phyloP scores from a whole-genome alignment of 1,140 invertebrate species.

The Drosophila pandora region DNA sequence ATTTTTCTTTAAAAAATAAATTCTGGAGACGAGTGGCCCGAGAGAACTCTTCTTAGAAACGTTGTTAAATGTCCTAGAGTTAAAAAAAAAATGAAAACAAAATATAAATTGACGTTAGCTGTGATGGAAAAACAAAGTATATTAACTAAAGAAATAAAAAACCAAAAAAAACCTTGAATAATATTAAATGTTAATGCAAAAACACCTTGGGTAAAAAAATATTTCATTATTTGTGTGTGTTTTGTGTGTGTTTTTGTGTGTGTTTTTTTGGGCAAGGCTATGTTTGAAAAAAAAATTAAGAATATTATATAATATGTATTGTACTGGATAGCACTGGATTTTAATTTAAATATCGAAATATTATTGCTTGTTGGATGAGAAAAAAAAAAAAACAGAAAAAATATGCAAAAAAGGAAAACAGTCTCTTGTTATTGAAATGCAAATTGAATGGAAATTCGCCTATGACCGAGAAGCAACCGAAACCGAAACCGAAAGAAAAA shows the following conservation, averaged over 20 bases:
- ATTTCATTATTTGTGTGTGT: constrained; percentile 3
- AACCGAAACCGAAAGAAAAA: background rate
- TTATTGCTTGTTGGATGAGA: constrained; percentile 1
- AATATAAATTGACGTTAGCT: constrained; percentile 62
- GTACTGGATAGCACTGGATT: too few species aligned
- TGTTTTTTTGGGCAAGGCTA: too few species aligned
- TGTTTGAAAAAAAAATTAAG: background rate
- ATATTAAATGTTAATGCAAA: constrained; percentile 15
- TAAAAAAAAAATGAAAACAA: background rate
- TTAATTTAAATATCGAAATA: constrained; percentile 6
- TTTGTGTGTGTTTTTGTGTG: background rate
- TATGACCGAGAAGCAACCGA: background rate
- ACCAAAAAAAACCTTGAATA: constrained; percentile 2
- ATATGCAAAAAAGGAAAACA: constrained; percentile 27
- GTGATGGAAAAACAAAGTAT: constrained; percentile 63
- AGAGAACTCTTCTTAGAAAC: constrained; percentile 16
- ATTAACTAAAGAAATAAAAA: constrained; percentile 9
- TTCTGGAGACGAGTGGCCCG: background rate
- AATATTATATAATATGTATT: background rate
- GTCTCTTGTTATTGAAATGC: constrained; percentile 20
- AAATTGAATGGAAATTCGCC: constrained; percentile 16
- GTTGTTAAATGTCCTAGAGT: constrained; percentile 48
- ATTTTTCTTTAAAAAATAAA: background rate
- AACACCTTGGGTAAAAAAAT: background rate
- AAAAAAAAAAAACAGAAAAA: background rate